These are phyloP conservation scores for Strigamia crassipes DNA, from an alignment of 2,888 invertebrate genomes.

Conservation along the genomic window DNA sequence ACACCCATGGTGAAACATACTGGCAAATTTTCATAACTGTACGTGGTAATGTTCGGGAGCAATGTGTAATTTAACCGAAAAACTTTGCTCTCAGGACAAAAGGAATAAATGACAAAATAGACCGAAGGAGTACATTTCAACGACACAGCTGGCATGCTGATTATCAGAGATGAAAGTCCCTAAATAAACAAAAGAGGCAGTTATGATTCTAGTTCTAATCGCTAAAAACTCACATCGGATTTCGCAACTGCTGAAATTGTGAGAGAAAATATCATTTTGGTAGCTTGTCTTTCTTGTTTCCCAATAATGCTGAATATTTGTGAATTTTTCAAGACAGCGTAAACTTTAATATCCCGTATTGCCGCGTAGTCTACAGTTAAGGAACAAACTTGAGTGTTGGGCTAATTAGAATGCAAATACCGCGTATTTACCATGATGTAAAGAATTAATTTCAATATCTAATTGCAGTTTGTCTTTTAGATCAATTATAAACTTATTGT, in stretches of 20 bases:
- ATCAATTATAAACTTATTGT: not conserved
- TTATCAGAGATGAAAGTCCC: not conserved
- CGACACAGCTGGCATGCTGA: not conserved
- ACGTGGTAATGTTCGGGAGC: not conserved
- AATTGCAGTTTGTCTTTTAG: not conserved
- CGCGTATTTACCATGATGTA: not conserved
- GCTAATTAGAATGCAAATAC: too few species aligned
- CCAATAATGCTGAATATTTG: not conserved
- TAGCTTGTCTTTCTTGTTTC: not conserved
- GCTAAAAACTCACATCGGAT: not conserved
- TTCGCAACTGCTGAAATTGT: not conserved
- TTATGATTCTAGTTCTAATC: not conserved
- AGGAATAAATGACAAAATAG: constrained; percentile 5
- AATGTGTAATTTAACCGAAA: not conserved
- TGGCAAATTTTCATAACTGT: constrained; percentile 1
- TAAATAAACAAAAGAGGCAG: not conserved
- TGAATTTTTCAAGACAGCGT: not conserved
- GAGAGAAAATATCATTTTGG: not conserved
- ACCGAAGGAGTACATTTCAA: not conserved
- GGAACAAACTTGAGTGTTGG: not conserved
- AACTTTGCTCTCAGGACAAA: constrained; percentile 10
- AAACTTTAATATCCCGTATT: not conserved
- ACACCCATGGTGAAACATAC: not conserved
- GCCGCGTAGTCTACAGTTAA: not conserved
- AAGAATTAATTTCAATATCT: not conserved